Evolutionary conservation across 1,140 invertebrate species (phyloP), one percentile per base, ranked within the genome.

Genomic region (Hyphantria cunea): DNA sequence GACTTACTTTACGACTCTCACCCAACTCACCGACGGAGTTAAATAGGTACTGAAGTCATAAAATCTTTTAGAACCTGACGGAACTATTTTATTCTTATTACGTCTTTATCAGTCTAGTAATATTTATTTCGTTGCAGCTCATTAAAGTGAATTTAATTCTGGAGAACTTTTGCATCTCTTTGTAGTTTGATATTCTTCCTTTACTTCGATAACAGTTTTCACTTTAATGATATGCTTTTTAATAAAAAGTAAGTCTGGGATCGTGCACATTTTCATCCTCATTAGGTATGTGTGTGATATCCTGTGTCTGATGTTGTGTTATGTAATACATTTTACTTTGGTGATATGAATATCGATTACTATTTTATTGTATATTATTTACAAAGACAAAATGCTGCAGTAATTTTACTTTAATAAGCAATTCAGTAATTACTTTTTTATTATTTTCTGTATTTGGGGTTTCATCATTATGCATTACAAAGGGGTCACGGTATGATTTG

Each of bases 1-100:
- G 52, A 45, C 42, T 6, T 13, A 34, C 42, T 55, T 47, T 47
- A 55, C 53, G 53, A 55, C 25, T 31, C 9, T 14, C 12, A 8
- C 52, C 5, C 15, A 31, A 49, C 44, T 49, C 45, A 58, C 55
- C 34, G 42, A 32, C 44, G 55, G 32, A 31, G 55, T 44, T 58
- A 58, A 58, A 58, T 49, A 58, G 55, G 10, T 44, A 39, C 55
- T 49, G 44, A 58, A 58, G 44, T 58, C 55, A 49, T 58, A 58
- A 58, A 58, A 58, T 58, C 45, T 49, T 58, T 49, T 8, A 58
- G 45, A 49, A 58, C 25, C 37, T 33, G 33, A 34, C 33, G 14
- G 55, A 58, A 58, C 55, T 58, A 49, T 58, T 58, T 58, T 58
- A 49, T 58, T 58, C 55, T 58, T 58, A 58, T 49, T 58, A 33